Evolutionary conservation across 1,140 invertebrate species (phyloP).

Genomic region (Acromyrmex charruanus): DNA sequence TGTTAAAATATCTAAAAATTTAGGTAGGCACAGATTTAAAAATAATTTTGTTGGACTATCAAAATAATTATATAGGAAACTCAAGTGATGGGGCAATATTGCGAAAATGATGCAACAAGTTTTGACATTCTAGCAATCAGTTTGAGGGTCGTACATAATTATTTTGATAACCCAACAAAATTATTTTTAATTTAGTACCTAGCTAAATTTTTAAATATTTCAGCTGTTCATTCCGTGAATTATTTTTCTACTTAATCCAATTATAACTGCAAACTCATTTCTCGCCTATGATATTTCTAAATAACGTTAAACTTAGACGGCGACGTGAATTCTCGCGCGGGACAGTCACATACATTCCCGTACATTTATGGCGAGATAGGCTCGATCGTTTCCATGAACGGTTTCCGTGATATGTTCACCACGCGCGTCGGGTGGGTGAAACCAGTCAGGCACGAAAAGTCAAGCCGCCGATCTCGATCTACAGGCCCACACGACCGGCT

Average conservation of each 20-base stretch:
- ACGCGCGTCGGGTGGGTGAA: slow-evolving; percentile 58
- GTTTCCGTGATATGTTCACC: slow-evolving; percentile 41
- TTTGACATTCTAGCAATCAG: too few relatives aligned
- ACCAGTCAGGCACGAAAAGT: slow-evolving; percentile 69
- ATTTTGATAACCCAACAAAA: too few relatives aligned
- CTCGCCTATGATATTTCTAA: neutral
- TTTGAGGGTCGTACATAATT: too few relatives aligned
- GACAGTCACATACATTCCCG: slow-evolving; percentile 4
- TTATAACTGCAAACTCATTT: neutral
- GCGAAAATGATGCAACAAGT: too few relatives aligned
- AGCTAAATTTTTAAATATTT: too few relatives aligned
- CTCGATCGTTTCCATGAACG: slow-evolving; percentile 45
- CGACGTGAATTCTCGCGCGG: neutral
- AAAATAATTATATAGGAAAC: too few relatives aligned
- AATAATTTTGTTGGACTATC: too few relatives aligned
- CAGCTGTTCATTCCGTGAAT: neutral
- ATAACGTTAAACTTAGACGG: neutral
- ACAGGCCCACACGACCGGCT: slow-evolving; percentile 62
- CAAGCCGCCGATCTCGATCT: slow-evolving; percentile 60
- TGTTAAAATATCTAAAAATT: too few relatives aligned
- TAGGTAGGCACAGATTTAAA: too few relatives aligned
- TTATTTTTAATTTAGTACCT: too few relatives aligned
- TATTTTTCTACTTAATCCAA: neutral
- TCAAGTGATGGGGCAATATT: too few relatives aligned
- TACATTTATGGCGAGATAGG: slow-evolving; percentile 69